Evolutionary conservation across 2,888 invertebrate genomes (phyloP).

Genomic region (Hesperia comma): DNA sequence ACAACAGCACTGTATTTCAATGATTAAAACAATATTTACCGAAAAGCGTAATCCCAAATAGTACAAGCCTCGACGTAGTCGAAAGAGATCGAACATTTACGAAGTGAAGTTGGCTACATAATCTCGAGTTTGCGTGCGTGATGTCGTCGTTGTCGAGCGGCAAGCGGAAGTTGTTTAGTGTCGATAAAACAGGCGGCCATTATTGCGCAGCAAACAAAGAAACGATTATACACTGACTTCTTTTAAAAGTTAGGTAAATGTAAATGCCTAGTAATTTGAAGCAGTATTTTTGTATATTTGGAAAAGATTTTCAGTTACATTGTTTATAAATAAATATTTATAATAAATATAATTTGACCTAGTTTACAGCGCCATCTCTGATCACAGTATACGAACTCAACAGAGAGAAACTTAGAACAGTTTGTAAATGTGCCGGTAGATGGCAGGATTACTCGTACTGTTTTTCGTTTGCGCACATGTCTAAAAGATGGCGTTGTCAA

Average conservation of each 20-base stretch:
- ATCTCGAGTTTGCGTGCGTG: conserved; percentile 71
- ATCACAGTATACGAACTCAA: conserved; percentile 34
- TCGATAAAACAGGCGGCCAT: conserved; percentile 66
- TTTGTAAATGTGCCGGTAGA: conserved; percentile 10
- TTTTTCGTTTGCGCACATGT: neutral
- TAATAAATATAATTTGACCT: conserved; percentile 20
- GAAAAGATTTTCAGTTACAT: neutral
- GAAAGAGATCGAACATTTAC: conserved; percentile 81
- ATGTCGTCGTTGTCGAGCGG: conserved; percentile 73
- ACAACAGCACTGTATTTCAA: conserved; percentile 53
- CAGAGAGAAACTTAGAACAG: neutral
- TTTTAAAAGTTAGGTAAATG: neutral
- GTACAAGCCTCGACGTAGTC: conserved; percentile 79
- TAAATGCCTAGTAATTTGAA: neutral
- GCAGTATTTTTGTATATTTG: neutral
- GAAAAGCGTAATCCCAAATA: conserved; percentile 76
- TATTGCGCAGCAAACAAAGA: conserved; percentile 67
- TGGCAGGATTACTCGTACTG: conserved; percentile 13
- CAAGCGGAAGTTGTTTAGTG: conserved; percentile 73
- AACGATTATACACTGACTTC: conserved; percentile 3
- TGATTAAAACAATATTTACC: conserved; percentile 76
- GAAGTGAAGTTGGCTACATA: conserved; percentile 73
- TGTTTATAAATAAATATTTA: neutral
- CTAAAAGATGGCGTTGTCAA: neutral
- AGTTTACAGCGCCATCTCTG: conserved; percentile 40